Conservation (phyloP, 37 sponge, comb jelly and placozoan genomes). For the Ianthella basta region DNA sequence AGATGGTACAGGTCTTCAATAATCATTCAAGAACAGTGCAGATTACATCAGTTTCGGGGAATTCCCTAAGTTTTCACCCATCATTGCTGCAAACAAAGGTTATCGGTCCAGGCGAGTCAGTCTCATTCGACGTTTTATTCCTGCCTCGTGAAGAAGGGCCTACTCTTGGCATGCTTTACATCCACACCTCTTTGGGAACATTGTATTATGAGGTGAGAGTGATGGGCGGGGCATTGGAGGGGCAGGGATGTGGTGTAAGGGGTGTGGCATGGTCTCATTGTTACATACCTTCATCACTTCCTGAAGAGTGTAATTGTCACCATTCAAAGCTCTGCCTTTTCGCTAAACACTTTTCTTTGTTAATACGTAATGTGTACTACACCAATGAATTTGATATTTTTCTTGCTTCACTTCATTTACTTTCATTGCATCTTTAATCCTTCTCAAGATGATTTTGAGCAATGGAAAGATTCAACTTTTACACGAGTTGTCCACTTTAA, state of each 20-base stretch:
- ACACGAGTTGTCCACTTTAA: too few relatives aligned
- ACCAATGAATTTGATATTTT: too few relatives aligned
- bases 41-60: slow-evolving; percentile 85
- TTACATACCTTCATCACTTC: neutral
- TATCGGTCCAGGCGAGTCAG: slow-evolving; percentile 35
- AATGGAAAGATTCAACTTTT: too few relatives aligned
- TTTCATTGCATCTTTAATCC: too few relatives aligned
- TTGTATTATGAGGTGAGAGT: slow-evolving; percentile 62
- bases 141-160: slow-evolving; percentile 60
- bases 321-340: neutral
- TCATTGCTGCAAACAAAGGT: slow-evolving; percentile 65
- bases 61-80: slow-evolving; percentile 74
- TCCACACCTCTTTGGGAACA: slow-evolving; percentile 78
- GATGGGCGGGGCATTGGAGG: neutral
- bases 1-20: slow-evolving; percentile 64
- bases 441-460: too few relatives aligned
- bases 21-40: slow-evolving; percentile 61
- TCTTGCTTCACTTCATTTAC: too few relatives aligned
- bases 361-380: too few relatives aligned
- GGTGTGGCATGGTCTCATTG: neutral
- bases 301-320: neutral
- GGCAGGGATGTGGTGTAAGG: neutral
- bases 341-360: too few relatives aligned
- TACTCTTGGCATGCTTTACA: slow-evolving; percentile 52
- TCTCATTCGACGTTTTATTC: slow-evolving; percentile 82